A percentile compares a stretch with the other conserved stretches of the same genome.
Evolutionary conservation across 2,113 vertebrate species (phyloP).

Genomic region (Athene noctua): DNA sequence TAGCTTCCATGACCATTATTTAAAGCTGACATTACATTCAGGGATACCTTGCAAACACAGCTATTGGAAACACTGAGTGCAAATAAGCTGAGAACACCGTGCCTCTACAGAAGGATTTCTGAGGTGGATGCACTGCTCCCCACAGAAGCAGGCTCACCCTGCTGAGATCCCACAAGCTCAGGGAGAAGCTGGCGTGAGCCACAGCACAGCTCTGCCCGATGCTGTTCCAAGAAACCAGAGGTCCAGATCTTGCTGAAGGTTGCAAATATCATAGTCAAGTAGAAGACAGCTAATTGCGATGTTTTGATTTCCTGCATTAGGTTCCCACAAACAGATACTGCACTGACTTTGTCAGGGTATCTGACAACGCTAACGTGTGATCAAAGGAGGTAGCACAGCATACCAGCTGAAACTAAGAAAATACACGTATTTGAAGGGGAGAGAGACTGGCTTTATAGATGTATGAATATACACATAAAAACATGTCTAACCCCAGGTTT

Average conservation of each 20-base stretch:
- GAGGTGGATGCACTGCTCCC: fast-evolving
- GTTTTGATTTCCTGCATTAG: not conserved
- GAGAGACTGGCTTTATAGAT: not conserved
- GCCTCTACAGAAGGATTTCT: not conserved
- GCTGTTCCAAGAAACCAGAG: not conserved
- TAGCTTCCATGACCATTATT: not conserved
- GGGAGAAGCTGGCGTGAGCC: not conserved
- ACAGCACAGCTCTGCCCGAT: not conserved
- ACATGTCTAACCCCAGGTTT: not conserved
- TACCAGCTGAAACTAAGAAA: not conserved
- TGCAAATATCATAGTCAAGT: not conserved
- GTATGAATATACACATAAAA: not conserved
- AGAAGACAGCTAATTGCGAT: not conserved
- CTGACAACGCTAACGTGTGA: not conserved
- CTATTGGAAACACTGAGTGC: not conserved
- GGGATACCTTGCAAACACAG: not conserved
- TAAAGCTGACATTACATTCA: not conserved
- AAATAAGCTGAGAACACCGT: fast-evolving
- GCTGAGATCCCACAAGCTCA: not conserved
- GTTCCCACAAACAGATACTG: not conserved
- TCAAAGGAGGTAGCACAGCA: not conserved
- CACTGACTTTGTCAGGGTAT: not conserved
- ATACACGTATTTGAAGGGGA: not conserved
- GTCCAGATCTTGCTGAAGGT: not conserved
- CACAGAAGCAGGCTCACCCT: not conserved